Evolutionary conservation across 2,888 invertebrate species (phyloP).

Genomic region (Erannis defoliaria): DNA sequence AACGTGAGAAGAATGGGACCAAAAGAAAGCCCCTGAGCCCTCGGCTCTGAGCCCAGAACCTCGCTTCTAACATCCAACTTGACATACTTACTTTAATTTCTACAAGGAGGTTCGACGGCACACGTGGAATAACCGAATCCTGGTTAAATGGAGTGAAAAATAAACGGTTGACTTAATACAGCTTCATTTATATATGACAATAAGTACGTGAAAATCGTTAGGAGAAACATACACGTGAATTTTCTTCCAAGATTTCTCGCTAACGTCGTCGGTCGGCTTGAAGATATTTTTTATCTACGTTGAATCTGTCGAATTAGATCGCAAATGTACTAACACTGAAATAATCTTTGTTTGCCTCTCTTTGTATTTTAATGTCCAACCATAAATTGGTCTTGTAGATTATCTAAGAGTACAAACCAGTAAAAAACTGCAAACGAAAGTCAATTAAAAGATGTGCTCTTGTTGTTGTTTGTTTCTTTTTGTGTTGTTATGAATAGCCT

Average conservation of each 20-base stretch:
- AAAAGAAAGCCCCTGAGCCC: constrained; percentile 19
- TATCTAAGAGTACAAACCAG: no score
- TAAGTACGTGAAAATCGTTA: constrained; percentile 30
- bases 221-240: constrained; percentile 8
- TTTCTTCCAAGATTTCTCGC: constrained; percentile 1
- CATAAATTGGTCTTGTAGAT: no score
- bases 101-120: constrained; percentile 20
- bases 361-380: no score
- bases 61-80: constrained; percentile 9
- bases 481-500: no score
- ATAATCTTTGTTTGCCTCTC: background rate
- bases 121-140: constrained; percentile 35
- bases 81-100: constrained; percentile 31
- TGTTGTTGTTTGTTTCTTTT: no score
- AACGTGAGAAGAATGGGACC: constrained; percentile 47
- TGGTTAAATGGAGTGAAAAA: constrained; percentile 37
- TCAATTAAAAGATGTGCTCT: no score
- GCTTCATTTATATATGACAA: constrained; percentile 32
- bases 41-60: constrained; percentile 22
- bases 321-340: background rate
- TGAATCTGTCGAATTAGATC: background rate
- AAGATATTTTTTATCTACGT: background rate
- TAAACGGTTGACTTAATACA: constrained; percentile 30
- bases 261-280: background rate
- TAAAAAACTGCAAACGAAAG: no score